phyloP scores from a whole-genome alignment of 2,113 vertebrate genomes.

The Phyllopteryx taeniolatus region DNA sequence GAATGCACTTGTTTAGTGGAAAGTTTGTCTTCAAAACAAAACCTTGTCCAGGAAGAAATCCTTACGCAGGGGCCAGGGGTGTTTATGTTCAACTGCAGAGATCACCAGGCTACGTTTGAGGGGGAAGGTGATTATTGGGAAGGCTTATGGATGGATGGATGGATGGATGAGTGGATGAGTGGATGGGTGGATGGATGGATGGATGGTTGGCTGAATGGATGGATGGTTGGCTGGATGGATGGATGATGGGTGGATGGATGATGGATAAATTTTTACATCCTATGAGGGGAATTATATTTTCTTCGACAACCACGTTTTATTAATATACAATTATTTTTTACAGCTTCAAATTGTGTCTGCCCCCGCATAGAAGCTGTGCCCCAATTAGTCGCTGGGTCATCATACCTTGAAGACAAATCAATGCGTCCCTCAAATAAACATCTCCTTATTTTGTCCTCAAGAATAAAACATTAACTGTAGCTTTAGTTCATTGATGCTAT shows the following conservation, averaged over 20 bases:
- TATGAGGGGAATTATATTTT: background rate
- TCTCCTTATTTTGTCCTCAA: no score
- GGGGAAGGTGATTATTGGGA: background rate
- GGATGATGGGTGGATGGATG: background rate
- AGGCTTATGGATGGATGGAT: background rate
- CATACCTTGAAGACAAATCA: no score
- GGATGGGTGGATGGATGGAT: background rate
- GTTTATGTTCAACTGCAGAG: background rate
- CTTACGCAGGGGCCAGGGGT: background rate
- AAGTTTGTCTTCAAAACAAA: constrained; percentile 13
- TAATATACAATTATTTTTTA: no score
- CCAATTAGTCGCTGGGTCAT: no score
- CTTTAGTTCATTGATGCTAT: no score
- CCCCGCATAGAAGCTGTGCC: no score
- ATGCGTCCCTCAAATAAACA: no score
- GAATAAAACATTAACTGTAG: no score
- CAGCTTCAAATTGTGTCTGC: no score
- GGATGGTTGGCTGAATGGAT: background rate
- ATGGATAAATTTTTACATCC: background rate
- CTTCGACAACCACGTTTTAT: no score
- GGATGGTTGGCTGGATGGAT: background rate
- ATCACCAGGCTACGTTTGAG: background rate
- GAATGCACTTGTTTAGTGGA: constrained; percentile 18
- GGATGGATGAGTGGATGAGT: no score
- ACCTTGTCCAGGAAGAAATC: constrained; percentile 8